A percentile compares a stretch with the other conserved stretches of the same genome.
These are phyloP conservation scores for Lophotis ruficrista DNA, from an alignment of 2,113 vertebrate species.

Conservation along the genomic window DNA sequence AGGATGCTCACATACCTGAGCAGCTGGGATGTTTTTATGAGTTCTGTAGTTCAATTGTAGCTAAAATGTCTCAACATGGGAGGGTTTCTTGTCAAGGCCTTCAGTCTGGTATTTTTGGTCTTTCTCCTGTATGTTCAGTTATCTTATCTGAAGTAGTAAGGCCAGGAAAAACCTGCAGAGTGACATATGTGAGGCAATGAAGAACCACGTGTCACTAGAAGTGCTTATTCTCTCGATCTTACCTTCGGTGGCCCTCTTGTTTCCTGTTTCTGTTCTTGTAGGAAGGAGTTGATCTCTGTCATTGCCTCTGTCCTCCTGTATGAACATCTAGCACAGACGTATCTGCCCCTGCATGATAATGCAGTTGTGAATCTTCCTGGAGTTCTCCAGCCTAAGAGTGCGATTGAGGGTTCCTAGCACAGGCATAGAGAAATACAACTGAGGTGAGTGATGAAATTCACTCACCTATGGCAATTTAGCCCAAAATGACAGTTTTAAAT, in stretches of 20 bases:
- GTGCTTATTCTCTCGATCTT: neutral
- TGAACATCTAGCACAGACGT: neutral
- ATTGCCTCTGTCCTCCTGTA: neutral
- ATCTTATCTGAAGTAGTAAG: neutral
- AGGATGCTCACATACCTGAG: neutral
- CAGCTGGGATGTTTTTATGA: neutral
- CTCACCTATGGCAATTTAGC: neutral
- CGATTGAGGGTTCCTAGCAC: neutral
- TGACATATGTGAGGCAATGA: neutral
- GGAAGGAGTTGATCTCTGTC: neutral
- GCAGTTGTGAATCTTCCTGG: neutral
- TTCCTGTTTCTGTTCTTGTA: neutral
- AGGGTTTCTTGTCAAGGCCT: neutral
- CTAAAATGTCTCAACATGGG: neutral
- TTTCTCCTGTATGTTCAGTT: neutral
- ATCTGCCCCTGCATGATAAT: neutral
- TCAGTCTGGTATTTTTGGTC: neutral
- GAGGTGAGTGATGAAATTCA: neutral
- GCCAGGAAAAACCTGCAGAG: neutral
- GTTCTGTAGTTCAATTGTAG: neutral
- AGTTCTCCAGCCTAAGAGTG: neutral
- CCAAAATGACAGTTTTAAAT: neutral
- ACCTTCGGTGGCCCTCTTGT: neutral
- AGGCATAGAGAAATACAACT: neutral
- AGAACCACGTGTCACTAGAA: neutral